These are phyloP conservation scores for Urocynchramus pylzowi DNA, from an alignment of 2,113 vertebrate genomes.

Conservation along the genomic window DNA sequence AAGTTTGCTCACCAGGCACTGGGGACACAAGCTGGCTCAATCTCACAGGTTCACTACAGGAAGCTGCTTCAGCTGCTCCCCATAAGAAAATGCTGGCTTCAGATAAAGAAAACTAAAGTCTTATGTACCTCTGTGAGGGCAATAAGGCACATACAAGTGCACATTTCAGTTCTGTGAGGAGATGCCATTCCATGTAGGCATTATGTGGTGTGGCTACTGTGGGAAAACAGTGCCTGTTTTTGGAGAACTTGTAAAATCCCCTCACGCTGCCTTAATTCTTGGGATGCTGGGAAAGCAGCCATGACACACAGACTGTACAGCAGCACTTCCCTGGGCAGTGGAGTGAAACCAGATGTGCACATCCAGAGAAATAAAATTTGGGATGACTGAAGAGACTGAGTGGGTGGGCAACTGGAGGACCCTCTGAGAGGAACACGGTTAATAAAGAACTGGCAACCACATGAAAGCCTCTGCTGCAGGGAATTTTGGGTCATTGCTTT, in stretches of 20 bases:
- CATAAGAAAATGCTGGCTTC: background rate
- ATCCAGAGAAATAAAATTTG: constrained; percentile 70
- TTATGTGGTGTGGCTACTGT: constrained; percentile 59
- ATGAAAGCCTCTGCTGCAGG: background rate
- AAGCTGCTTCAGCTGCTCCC: background rate
- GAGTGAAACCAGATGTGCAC: constrained; percentile 77
- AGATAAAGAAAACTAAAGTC: background rate
- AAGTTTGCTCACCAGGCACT: background rate
- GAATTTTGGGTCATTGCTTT: background rate
- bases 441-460: constrained; percentile 58
- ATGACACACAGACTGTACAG: constrained; percentile 72
- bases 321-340: constrained; percentile 71
- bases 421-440: constrained; percentile 54
- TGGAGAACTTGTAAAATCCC: constrained; percentile 74
- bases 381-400: constrained; percentile 72
- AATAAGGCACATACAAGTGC: constrained; percentile 37
- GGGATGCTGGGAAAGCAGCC: constrained; percentile 77
- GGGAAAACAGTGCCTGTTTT: constrained; percentile 56
- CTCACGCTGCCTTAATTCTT: constrained; percentile 69
- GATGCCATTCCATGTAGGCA: constrained; percentile 29
- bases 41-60: background rate
- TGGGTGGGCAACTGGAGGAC: constrained; percentile 73
- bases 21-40: background rate
- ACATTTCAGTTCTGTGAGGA: background rate
- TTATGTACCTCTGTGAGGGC: background rate